These are phyloP conservation scores for Heliconius nattereri DNA, from an alignment of 1,140 invertebrate genomes.

Conservation along the genomic window DNA sequence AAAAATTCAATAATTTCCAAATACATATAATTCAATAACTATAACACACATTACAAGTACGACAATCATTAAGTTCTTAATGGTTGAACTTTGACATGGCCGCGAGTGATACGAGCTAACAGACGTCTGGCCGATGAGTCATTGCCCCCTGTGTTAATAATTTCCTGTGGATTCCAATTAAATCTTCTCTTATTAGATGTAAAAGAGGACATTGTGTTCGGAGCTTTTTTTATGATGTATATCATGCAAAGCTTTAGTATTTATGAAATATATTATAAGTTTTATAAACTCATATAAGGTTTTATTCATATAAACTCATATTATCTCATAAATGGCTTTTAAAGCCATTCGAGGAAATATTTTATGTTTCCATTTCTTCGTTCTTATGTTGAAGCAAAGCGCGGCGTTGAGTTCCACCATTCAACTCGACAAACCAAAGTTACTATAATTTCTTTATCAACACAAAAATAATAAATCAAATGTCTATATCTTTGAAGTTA, in stretches of 20 bases:
- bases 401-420: too few species aligned
- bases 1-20: not conserved
- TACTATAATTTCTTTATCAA: not conserved
- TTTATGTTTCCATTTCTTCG: too few species aligned
- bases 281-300: too few species aligned
- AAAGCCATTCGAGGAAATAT: too few species aligned
- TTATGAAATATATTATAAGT: too few species aligned
- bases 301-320: too few species aligned
- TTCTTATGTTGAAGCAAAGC: too few species aligned
- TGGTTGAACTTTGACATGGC: constrained; percentile 34
- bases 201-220: not conserved
- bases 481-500: not conserved
- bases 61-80: constrained; percentile 25
- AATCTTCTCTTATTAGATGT: constrained; percentile 19
- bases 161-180: constrained; percentile 38
- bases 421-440: too few species aligned
- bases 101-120: constrained; percentile 21
- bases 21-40: not conserved
- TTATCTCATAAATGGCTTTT: too few species aligned
- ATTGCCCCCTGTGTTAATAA: constrained; percentile 30
- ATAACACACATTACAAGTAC: not conserved
- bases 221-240: not conserved
- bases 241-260: not conserved
- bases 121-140: constrained; percentile 30
- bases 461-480: not conserved